Percentiles rank a stretch among this genome's conserved stretches.
Conservation (phyloP, 2,888 invertebrate species). For the Automeris io region DNA sequence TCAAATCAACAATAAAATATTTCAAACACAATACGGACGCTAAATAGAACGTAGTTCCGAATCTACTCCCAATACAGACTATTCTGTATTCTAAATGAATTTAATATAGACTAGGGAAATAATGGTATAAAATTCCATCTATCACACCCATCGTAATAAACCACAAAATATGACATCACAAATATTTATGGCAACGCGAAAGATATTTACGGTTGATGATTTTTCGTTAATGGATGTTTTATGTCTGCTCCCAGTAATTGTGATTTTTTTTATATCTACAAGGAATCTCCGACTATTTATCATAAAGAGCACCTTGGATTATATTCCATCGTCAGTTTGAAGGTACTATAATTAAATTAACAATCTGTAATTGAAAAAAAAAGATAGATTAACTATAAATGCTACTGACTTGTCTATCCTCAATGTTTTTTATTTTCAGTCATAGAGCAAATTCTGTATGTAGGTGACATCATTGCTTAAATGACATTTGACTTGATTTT, state of each 20-base stretch:
- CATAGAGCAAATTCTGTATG: neutral
- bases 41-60: too few relatives aligned
- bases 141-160: slow-evolving; percentile 44
- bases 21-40: too few relatives aligned
- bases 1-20: too few relatives aligned
- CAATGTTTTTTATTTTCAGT: slow-evolving; percentile 13
- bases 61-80: too few relatives aligned
- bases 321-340: too few relatives aligned
- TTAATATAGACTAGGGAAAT: slow-evolving; percentile 37
- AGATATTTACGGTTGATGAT: slow-evolving; percentile 33
- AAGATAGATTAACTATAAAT: too few relatives aligned
- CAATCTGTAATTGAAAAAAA: too few relatives aligned
- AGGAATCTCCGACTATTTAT: too few relatives aligned
- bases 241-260: slow-evolving; percentile 23
- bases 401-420: slow-evolving; percentile 4
- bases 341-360: too few relatives aligned
- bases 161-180: slow-evolving; percentile 31
- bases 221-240: slow-evolving; percentile 41
- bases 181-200: slow-evolving; percentile 31
- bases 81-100: too few relatives aligned
- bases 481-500: slow-evolving; percentile 28
- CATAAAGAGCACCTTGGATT: too few relatives aligned
- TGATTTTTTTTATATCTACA: too few relatives aligned
- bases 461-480: slow-evolving; percentile 19
- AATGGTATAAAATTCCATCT: slow-evolving; percentile 37